These are phyloP conservation scores for Salvator merianae DNA, from an alignment of 2,113 vertebrate genomes.

Conservation along the genomic window DNA sequence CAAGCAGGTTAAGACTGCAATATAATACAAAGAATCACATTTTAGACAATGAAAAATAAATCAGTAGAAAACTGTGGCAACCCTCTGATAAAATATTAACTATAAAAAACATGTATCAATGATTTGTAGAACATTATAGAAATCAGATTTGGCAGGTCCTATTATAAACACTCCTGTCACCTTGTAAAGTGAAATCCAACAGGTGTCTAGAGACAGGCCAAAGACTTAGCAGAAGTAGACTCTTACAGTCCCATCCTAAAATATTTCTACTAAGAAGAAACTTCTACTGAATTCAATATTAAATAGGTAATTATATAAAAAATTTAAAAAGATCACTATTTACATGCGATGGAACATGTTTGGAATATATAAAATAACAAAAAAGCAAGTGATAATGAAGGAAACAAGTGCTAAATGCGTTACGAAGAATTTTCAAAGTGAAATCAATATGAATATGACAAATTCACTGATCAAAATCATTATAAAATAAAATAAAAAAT, in stretches of 20 bases:
- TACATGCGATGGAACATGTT: no score
- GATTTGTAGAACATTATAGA: background rate
- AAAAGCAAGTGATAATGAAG: no score
- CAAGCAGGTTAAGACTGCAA: no score
- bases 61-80: background rate
- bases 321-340: background rate
- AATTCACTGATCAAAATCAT: no score
- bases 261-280: background rate
- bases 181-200: background rate
- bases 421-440: no score
- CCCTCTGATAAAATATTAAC: background rate
- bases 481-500: no score
- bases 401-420: no score
- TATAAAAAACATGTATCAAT: background rate
- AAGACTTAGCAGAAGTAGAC: background rate
- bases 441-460: no score
- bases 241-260: background rate
- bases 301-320: no score
- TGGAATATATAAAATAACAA: no score
- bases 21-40: no score
- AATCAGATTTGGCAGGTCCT: background rate
- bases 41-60: background rate
- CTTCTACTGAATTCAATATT: background rate
- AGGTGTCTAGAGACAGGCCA: background rate
- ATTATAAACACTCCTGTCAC: slow-evolving; percentile 1